Conservation (phyloP, 2,888 invertebrate species). For the Lepidocyrtoides sp. region DNA sequence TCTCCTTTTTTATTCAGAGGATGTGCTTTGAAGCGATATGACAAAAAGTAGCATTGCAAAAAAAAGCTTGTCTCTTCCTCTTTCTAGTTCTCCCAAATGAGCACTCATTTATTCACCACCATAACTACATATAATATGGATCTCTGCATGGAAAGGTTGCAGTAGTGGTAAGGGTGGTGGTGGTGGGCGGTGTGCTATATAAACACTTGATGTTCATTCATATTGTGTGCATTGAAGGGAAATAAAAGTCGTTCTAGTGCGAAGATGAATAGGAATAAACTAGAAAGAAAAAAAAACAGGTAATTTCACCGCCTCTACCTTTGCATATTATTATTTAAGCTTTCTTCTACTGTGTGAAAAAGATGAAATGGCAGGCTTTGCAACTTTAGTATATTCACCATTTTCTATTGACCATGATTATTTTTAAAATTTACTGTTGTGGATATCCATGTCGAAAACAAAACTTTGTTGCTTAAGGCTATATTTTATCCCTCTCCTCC, state of each 20-base stretch:
- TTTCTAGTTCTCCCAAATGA: constrained; percentile 60
- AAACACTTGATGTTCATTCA: constrained; percentile 26
- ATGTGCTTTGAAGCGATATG: constrained; percentile 48
- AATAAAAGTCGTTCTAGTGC: constrained; percentile 6
- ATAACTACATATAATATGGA: not conserved
- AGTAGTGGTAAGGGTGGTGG: not conserved
- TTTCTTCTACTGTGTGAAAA: not conserved
- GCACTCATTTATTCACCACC: constrained; percentile 57
- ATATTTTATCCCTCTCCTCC: too few relatives aligned
- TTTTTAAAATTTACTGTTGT: not conserved
- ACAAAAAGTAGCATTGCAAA: constrained; percentile 28
- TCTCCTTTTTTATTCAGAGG: constrained; percentile 7
- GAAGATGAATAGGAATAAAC: not conserved
- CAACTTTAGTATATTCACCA: not conserved
- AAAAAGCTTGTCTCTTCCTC: constrained; percentile 43
- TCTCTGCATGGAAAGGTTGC: not conserved
- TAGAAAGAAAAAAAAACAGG: constrained; percentile 15
- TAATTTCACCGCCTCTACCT: constrained; percentile 6
- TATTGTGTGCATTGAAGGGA: constrained; percentile 17
- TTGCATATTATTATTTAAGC: constrained; percentile 17
- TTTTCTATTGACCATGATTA: not conserved
- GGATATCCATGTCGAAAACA: too few relatives aligned
- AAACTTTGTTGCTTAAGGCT: not conserved
- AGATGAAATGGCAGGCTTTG: not conserved
- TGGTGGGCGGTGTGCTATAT: not conserved